These are phyloP conservation scores for Scylla paramamosain DNA, from an alignment of 1,140 invertebrate species.

Conservation along the genomic window DNA sequence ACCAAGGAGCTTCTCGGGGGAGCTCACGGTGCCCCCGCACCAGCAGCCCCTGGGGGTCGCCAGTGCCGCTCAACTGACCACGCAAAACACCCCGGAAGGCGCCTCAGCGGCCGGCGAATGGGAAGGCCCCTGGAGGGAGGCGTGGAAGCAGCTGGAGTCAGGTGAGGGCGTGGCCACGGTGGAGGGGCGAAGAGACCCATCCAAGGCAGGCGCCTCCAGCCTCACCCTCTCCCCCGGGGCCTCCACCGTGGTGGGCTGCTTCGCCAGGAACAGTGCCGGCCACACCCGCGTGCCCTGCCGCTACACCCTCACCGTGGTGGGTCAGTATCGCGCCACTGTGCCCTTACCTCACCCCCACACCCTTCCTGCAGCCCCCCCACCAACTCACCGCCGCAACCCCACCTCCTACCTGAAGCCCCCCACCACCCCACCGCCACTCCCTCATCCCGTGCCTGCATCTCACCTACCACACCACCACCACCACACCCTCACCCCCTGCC, in stretches of 20 bases:
- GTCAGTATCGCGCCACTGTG: slow-evolving; percentile 38
- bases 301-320: slow-evolving; percentile 71
- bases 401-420: neutral
- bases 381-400: neutral
- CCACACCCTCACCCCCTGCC: neutral
- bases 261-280: slow-evolving; percentile 65
- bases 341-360: neutral
- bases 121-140: neutral
- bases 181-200: neutral
- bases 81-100: neutral
- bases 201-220: slow-evolving; percentile 40
- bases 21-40: neutral
- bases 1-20: neutral
- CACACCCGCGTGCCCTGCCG: slow-evolving; percentile 69
- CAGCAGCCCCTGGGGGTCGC: slow-evolving; percentile 15
- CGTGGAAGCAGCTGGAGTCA: neutral
- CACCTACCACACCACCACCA: neutral
- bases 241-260: slow-evolving; percentile 70
- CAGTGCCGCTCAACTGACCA: neutral
- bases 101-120: slow-evolving; percentile 17
- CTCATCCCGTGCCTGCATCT: neutral
- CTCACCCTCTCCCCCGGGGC: slow-evolving; percentile 65
- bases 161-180: slow-evolving; percentile 21
- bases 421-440: neutral
- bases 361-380: neutral